Percentiles rank a stretch among this genome's conserved stretches.
Conservation (phyloP, 2,888 invertebrate species). For the Netelia virgata region DNA sequence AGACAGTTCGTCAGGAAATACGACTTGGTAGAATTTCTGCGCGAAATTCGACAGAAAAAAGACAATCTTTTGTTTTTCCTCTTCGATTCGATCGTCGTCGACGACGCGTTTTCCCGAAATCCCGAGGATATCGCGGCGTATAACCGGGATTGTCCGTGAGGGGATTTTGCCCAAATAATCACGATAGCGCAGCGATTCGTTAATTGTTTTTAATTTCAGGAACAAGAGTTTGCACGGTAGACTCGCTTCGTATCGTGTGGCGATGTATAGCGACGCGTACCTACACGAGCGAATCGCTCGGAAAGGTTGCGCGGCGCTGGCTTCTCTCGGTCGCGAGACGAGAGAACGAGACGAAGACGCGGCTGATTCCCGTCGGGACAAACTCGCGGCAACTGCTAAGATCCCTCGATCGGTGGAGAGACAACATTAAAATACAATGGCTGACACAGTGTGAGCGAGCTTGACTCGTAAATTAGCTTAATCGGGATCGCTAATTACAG, state of each 20-base stretch:
- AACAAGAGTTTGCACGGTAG: constrained; percentile 71
- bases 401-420: constrained; percentile 53
- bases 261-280: constrained; percentile 42
- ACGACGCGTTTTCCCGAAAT: constrained; percentile 19
- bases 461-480: constrained; percentile 84
- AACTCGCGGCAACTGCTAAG: constrained; percentile 48
- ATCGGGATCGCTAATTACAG: constrained; percentile 85
- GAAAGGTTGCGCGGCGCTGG: too few relatives aligned
- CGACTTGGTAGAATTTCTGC: too few relatives aligned
- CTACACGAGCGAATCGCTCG: constrained; percentile 29
- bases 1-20: constrained; percentile 37
- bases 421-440: constrained; percentile 84
- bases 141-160: background rate
- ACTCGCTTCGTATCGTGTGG: constrained; percentile 73
- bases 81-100: background rate
- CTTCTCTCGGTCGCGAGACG: constrained; percentile 21
- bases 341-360: constrained; percentile 62
- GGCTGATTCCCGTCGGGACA: constrained; percentile 6
- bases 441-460: constrained; percentile 82
- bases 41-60: too few relatives aligned
- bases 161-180: background rate
- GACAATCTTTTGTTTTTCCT: too few relatives aligned
- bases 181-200: constrained; percentile 62
- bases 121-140: background rate
- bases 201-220: constrained; percentile 71